Conservation (phyloP, 2,888 invertebrate species). For the Electrophaes corylata region DNA sequence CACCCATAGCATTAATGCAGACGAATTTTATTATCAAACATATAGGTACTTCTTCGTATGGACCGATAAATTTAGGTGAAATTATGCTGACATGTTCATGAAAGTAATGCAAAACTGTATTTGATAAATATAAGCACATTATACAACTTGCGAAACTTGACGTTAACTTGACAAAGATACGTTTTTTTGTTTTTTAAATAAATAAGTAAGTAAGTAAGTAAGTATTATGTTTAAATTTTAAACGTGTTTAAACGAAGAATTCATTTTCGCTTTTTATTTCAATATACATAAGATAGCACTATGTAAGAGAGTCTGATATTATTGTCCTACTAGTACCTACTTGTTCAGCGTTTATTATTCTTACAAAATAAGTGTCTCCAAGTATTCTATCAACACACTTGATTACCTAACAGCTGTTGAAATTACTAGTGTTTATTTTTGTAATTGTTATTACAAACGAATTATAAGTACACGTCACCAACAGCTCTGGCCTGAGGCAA, state of each 20-base stretch:
- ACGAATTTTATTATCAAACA: not conserved
- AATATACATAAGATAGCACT: too few species aligned
- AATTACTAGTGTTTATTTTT: slow-evolving; percentile 39
- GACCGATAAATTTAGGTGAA: not conserved
- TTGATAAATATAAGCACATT: too few species aligned
- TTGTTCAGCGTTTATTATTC: slow-evolving; percentile 23
- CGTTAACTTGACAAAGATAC: too few species aligned
- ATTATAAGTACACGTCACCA: slow-evolving; percentile 38
- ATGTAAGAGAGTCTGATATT: not conserved
- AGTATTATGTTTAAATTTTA: too few species aligned
- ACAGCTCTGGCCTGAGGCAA: slow-evolving; percentile 35
- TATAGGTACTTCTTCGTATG: not conserved
- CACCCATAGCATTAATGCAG: slow-evolving; percentile 33
- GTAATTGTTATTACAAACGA: slow-evolving; percentile 41
- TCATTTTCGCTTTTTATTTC: too few species aligned
- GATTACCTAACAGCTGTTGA: slow-evolving; percentile 37
- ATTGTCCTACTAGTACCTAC: not conserved
- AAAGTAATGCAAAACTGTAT: too few species aligned
- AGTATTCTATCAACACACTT: slow-evolving; percentile 32
- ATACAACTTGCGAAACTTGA: too few species aligned
- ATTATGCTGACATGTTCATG: not conserved
- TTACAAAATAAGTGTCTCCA: slow-evolving; percentile 37
- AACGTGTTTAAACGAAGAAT: too few species aligned
- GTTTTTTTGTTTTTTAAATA: too few species aligned
- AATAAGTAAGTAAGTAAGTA: too few species aligned